A percentile compares a stretch with the other conserved stretches of the same genome.
Evolutionary conservation across 2,113 vertebrate genomes (phyloP).

Genomic region (Neotoma lepida): DNA sequence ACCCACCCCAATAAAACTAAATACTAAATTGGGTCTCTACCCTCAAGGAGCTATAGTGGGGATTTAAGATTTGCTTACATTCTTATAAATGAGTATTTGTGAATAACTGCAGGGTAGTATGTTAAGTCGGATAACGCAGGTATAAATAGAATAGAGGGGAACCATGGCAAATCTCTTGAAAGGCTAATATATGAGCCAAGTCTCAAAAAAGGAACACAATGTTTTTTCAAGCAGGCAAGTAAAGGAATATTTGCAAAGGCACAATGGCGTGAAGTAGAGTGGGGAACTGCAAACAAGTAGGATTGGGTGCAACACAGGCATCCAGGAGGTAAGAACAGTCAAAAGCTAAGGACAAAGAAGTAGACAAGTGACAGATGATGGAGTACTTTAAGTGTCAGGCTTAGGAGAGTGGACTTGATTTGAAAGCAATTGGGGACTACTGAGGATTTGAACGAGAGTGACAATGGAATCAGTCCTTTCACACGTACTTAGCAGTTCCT

Average conservation of each 20-base stretch:
- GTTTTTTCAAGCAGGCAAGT: background rate
- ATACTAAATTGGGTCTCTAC: background rate
- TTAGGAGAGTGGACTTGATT: background rate
- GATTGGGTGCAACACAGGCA: background rate
- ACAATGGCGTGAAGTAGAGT: background rate
- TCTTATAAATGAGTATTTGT: background rate
- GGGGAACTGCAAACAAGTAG: background rate
- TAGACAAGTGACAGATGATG: background rate
- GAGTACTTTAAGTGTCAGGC: background rate
- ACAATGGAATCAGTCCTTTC: background rate
- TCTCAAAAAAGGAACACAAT: background rate
- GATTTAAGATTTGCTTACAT: background rate
- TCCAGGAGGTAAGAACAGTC: constrained; percentile 8
- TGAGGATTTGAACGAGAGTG: background rate
- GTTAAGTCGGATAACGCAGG: background rate
- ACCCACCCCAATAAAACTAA: background rate
- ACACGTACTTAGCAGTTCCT: background rate
- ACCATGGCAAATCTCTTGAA: background rate
- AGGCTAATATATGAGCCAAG: background rate
- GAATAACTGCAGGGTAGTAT: background rate
- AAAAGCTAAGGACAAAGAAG: background rate
- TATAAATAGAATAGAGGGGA: background rate
- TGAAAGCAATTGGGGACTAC: background rate
- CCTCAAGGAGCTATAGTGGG: background rate
- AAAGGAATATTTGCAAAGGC: background rate